Percentiles rank a stretch among this genome's conserved stretches.
Evolutionary conservation across 2,797 vertebrate genomes (phyloP).

Genomic region (Sternotherus odoratus): DNA sequence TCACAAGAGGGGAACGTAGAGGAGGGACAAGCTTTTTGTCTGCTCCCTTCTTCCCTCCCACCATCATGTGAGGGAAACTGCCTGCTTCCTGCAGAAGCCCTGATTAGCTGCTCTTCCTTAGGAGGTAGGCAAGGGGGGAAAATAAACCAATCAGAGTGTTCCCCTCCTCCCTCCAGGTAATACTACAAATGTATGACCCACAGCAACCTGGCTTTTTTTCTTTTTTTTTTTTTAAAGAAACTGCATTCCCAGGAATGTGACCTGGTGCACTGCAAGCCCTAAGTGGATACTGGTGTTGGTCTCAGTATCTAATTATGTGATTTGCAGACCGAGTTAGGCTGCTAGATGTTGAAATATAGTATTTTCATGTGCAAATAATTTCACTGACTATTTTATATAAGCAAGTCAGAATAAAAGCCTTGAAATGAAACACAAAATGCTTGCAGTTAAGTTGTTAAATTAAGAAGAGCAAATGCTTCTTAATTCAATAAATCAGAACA

Average conservation of each 20-base stretch:
- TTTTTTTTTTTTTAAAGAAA: too few species aligned
- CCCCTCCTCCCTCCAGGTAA: accelerated
- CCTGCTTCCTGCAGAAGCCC: not conserved
- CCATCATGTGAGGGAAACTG: not conserved
- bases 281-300: not conserved
- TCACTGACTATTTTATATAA: not conserved
- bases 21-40: not conserved
- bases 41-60: not conserved
- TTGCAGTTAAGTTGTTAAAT: not conserved
- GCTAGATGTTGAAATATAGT: not conserved
- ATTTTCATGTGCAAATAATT: not conserved
- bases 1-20: not conserved
- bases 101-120: not conserved
- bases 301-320: not conserved
- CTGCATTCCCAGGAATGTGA: not conserved
- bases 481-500: not conserved
- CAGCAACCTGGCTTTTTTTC: not conserved
- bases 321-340: too few species aligned
- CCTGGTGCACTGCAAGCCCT: not conserved
- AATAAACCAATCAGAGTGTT: not conserved
- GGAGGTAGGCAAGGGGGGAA: not conserved
- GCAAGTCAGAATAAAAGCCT: not conserved
- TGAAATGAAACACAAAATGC: not conserved
- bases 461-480: not conserved
- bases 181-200: not conserved